Conservation (phyloP, 2,113 vertebrate species). For the Mixornis gularis region DNA sequence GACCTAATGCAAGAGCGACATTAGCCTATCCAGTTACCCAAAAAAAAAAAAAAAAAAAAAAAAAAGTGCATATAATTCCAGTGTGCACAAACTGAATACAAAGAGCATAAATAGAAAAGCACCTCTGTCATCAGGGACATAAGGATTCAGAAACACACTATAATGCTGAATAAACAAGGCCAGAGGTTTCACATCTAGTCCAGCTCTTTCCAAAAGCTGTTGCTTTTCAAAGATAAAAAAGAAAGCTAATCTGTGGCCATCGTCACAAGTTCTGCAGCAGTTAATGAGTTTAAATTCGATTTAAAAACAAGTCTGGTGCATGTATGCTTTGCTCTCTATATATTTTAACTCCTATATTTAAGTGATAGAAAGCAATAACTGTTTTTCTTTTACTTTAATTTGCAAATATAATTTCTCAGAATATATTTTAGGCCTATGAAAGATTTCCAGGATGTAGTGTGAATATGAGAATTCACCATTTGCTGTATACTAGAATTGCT, state of each 20-base stretch:
- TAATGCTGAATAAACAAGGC: constrained; percentile 61
- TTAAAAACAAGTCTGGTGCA: background rate
- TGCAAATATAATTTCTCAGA: background rate
- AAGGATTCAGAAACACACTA: constrained; percentile 54
- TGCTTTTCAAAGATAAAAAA: constrained; percentile 58
- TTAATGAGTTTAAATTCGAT: constrained; percentile 25
- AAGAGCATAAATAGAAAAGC: constrained; percentile 57
- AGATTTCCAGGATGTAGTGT: background rate
- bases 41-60: background rate
- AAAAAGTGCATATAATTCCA: constrained; percentile 6
- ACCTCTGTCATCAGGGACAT: constrained; percentile 48
- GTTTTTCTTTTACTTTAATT: background rate
- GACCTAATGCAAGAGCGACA: background rate
- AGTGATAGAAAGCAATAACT: background rate
- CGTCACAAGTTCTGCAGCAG: constrained; percentile 29
- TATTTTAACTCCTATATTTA: background rate
- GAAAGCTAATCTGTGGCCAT: constrained; percentile 47
- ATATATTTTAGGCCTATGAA: background rate
- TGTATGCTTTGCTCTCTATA: background rate
- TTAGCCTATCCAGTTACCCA: background rate
- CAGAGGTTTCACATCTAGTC: constrained; percentile 57
- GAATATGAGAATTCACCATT: background rate
- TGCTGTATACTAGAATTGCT: background rate
- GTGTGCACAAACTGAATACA: constrained; percentile 48
- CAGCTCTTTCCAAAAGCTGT: constrained; percentile 61